Evolutionary conservation across 30 jellyfish, hydroid and myxozoan species (phyloP).

Genomic region (Pseudorhiza aurosa): DNA sequence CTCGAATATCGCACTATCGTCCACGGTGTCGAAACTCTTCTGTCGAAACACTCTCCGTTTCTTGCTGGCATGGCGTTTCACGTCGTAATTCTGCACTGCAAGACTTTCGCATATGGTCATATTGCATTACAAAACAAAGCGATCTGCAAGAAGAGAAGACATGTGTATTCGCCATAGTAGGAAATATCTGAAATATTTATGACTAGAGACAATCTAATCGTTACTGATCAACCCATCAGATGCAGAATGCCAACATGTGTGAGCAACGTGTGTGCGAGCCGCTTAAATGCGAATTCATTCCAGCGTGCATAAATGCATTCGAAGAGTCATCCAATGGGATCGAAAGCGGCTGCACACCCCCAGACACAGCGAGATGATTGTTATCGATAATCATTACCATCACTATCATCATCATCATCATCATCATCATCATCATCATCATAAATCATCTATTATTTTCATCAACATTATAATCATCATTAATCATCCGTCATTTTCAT

Average conservation of each 20-base stretch:
- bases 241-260: slow-evolving; percentile 5
- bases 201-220: neutral
- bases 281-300: too few relatives aligned
- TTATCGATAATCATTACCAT: too few relatives aligned
- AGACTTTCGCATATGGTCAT: slow-evolving; percentile 21
- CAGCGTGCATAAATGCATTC: too few relatives aligned
- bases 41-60: neutral
- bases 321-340: too few relatives aligned
- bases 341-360: too few relatives aligned
- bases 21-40: slow-evolving; percentile 15
- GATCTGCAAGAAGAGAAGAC: slow-evolving; percentile 6
- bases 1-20: neutral
- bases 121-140: neutral
- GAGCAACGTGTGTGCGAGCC: too few relatives aligned
- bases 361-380: too few relatives aligned
- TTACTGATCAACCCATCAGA: neutral
- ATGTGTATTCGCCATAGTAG: neutral
- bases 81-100: neutral
- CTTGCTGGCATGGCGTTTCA: neutral
- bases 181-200: slow-evolving; percentile 1
- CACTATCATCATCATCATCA: too few relatives aligned
- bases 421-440: too few relatives aligned
- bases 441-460: too few relatives aligned
- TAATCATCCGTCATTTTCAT: too few relatives aligned
- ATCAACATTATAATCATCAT: too few relatives aligned